These are phyloP conservation scores for Drosophila acutilabella DNA, from an alignment of 2,888 invertebrate species.

Conservation along the genomic window DNA sequence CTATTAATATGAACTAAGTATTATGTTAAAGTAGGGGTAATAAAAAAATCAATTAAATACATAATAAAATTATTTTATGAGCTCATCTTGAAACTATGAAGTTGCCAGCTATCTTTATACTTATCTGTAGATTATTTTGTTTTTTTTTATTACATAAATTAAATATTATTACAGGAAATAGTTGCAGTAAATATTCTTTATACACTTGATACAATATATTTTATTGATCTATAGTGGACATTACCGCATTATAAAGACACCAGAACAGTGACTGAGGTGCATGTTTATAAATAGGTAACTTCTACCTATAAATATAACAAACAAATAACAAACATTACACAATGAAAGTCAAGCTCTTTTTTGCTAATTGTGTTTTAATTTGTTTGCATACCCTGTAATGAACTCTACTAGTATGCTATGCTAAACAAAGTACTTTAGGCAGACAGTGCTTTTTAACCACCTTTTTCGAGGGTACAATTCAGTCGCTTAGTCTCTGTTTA, in stretches of 20 bases:
- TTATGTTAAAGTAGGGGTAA: too few species aligned
- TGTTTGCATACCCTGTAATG: background rate
- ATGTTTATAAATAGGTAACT: background rate
- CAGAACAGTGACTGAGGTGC: background rate
- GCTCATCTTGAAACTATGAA: too few species aligned
- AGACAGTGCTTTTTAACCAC: background rate
- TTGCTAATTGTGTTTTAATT: slow-evolving; percentile 4
- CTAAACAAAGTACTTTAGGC: background rate
- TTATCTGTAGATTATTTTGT: too few species aligned
- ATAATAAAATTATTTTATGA: too few species aligned
- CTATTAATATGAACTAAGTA: background rate
- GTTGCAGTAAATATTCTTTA: too few species aligned
- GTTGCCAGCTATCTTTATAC: too few species aligned
- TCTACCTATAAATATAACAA: background rate
- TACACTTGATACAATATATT: background rate
- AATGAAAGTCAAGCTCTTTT: background rate
- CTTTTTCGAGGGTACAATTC: background rate
- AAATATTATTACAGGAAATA: too few species aligned
- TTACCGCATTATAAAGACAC: background rate
- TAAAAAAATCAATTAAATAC: too few species aligned
- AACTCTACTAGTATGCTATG: background rate
- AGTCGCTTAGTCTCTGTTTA: slow-evolving; percentile 6
- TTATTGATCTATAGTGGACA: background rate
- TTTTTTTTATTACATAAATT: too few species aligned
- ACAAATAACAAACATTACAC: background rate